These are phyloP conservation scores for Columba livia DNA, from an alignment of 2,113 vertebrate genomes.

Conservation along the genomic window DNA sequence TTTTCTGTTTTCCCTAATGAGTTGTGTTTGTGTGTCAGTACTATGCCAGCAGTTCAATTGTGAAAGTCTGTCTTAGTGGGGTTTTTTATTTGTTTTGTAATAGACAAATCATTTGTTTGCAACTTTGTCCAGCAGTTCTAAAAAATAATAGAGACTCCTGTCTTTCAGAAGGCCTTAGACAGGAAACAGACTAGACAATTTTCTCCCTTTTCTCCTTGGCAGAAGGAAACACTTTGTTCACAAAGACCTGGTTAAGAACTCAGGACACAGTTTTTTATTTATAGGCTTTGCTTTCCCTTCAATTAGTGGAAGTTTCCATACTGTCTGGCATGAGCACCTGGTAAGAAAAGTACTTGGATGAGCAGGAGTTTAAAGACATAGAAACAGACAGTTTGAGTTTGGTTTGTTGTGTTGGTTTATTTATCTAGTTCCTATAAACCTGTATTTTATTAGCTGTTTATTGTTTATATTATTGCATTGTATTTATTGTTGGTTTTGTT, in stretches of 20 bases:
- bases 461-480: background rate
- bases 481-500: background rate
- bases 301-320: background rate
- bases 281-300: background rate
- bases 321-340: accelerated
- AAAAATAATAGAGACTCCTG: background rate
- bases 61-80: background rate
- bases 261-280: background rate
- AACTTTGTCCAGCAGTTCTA: background rate
- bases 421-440: background rate
- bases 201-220: background rate
- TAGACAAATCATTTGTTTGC: background rate
- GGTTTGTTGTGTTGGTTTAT: too few species aligned
- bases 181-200: background rate
- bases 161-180: background rate
- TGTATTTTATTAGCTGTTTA: background rate
- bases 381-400: background rate
- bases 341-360: background rate
- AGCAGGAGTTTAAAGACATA: background rate
- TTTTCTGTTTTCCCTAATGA: background rate
- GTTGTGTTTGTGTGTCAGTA: background rate
- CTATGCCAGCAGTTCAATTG: background rate
- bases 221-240: background rate
- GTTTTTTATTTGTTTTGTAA: background rate
- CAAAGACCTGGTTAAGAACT: background rate